Evolutionary conservation across 2,797 vertebrate genomes (phyloP).

Genomic region (Hypotaenidia philippensis): DNA sequence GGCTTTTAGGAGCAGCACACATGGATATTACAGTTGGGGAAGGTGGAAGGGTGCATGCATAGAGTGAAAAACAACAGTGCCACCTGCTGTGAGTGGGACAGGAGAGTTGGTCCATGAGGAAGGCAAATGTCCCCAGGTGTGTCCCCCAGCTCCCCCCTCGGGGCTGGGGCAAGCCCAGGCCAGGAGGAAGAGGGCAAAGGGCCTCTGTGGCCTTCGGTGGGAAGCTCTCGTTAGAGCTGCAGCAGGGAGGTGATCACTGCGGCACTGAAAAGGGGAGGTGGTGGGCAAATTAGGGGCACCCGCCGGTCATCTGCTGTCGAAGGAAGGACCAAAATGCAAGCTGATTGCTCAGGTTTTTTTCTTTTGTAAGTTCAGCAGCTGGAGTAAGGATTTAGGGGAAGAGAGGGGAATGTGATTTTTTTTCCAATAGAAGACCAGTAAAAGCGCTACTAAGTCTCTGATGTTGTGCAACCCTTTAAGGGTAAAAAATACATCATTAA

Average conservation of each 20-base stretch:
- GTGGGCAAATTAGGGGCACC: background rate
- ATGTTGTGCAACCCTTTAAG: background rate
- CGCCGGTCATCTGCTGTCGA: background rate
- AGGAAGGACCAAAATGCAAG: background rate
- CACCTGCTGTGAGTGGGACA: conserved; percentile 32
- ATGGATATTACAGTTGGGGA: background rate
- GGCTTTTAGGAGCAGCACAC: background rate
- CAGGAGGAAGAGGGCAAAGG: background rate
- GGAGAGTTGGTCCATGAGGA: background rate
- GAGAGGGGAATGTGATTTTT: background rate
- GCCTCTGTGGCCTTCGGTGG: background rate
- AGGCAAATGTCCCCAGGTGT: background rate
- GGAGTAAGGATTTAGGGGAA: background rate
- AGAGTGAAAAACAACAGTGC: conserved; percentile 26
- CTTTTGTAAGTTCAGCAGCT: background rate
- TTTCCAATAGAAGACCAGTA: background rate
- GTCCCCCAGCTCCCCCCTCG: background rate
- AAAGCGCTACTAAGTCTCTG: background rate
- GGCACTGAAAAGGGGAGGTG: background rate
- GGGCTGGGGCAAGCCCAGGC: accelerated
- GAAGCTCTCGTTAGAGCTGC: background rate
- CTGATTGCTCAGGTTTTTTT: background rate
- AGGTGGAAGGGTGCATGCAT: background rate
- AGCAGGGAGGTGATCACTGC: background rate
- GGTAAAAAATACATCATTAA: background rate